phyloP scores from a whole-genome alignment of 2,113 vertebrate genomes.

The Bubo scandiacus region DNA sequence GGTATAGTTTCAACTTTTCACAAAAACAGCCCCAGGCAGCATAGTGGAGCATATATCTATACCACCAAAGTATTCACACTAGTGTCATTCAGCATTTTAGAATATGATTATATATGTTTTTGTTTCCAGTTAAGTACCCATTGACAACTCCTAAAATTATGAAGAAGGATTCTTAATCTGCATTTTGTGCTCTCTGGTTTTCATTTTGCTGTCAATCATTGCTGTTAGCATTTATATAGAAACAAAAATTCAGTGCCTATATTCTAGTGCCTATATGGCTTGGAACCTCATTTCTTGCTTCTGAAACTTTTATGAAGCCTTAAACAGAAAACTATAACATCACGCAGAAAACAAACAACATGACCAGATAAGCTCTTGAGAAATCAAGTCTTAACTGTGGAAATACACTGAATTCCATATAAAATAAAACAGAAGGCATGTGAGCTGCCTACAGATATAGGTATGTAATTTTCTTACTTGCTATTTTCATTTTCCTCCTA shows the following conservation, averaged over 20 bases:
- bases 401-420: not conserved
- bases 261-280: not conserved
- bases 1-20: not conserved
- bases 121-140: not conserved
- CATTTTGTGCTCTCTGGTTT: not conserved
- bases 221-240: not conserved
- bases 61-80: not conserved
- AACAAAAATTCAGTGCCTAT: not conserved
- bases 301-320: not conserved
- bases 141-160: not conserved
- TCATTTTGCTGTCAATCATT: not conserved
- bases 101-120: not conserved
- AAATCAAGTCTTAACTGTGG: constrained; percentile 18
- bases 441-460: not conserved
- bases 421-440: not conserved
- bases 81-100: not conserved
- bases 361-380: constrained; percentile 2
- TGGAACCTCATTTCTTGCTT: not conserved
- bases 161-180: not conserved
- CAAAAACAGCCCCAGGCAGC: not conserved
- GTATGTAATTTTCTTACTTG: not conserved
- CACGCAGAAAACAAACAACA: not conserved
- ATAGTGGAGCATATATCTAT: not conserved
- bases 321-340: not conserved
- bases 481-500: not conserved